Percentiles rank a stretch among this genome's conserved stretches.
Evolutionary conservation across 64 coral and sea anemone genomes (phyloP).

Genomic region (Porites australiensis): DNA sequence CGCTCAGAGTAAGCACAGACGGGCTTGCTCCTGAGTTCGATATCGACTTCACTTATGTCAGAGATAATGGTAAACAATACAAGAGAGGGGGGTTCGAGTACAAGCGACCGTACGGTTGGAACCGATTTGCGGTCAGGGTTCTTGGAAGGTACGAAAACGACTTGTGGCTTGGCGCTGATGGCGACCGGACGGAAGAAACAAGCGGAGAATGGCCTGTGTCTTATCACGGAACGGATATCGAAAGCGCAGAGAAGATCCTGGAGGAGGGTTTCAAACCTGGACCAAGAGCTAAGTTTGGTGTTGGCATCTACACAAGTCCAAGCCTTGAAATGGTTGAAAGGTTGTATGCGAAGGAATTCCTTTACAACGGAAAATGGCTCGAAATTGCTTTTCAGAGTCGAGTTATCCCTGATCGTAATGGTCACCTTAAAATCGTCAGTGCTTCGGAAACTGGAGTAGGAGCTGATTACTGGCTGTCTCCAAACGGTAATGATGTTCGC

Average conservation of each 20-base stretch:
- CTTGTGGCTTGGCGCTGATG: constrained; percentile 58
- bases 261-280: constrained; percentile 40
- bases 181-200: constrained; percentile 24
- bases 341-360: constrained; percentile 46
- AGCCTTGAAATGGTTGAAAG: constrained; percentile 69
- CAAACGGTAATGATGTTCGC: constrained; percentile 52
- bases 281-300: neutral
- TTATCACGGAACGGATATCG: constrained; percentile 67
- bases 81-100: constrained; percentile 61
- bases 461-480: constrained; percentile 77
- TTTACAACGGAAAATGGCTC: constrained; percentile 29
- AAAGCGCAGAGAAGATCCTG: constrained; percentile 7
- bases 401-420: constrained; percentile 51
- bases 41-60: constrained; percentile 54
- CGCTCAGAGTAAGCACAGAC: neutral
- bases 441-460: constrained; percentile 47
- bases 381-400: constrained; percentile 76
- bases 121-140: constrained; percentile 69
- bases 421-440: constrained; percentile 32
- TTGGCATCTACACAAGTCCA: constrained; percentile 63
- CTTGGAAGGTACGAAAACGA: constrained; percentile 16
- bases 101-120: constrained; percentile 77
- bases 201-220: constrained; percentile 68
- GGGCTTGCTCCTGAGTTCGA: constrained; percentile 53
- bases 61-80: constrained; percentile 67